A percentile compares a stretch with the other conserved stretches of the same genome.
These are phyloP conservation scores for Trichomycterus rosablanca DNA, from an alignment of 2,113 vertebrate species.

Conservation along the genomic window DNA sequence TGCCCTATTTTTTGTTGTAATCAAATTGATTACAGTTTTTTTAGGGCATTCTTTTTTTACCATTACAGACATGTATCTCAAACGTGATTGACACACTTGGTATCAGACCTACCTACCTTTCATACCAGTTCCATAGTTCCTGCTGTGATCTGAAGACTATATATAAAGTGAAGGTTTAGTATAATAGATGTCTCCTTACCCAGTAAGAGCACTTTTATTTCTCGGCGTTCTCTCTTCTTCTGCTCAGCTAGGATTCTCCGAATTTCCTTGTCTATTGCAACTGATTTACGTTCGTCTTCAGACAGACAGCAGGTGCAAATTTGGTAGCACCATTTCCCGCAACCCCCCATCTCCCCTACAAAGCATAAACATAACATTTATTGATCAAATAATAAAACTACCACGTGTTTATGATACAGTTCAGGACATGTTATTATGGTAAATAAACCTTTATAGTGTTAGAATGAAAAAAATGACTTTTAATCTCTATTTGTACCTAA, in stretches of 20 bases:
- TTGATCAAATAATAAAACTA: too few relatives aligned
- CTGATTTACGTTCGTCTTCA: slow-evolving; percentile 70
- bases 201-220: slow-evolving; percentile 82
- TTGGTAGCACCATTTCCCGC: slow-evolving; percentile 53
- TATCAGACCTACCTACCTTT: background rate
- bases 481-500: too few relatives aligned
- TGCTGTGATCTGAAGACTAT: background rate
- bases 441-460: too few relatives aligned
- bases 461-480: too few relatives aligned
- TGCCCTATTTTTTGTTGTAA: too few relatives aligned
- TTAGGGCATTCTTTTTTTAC: too few relatives aligned
- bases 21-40: too few relatives aligned
- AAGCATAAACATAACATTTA: background rate
- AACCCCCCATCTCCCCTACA: slow-evolving; percentile 57
- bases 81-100: background rate
- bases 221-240: slow-evolving; percentile 69
- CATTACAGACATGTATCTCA: background rate
- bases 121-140: background rate
- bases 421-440: too few relatives aligned
- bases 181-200: slow-evolving; percentile 62
- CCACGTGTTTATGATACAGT: too few relatives aligned
- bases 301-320: slow-evolving; percentile 72
- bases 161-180: background rate
- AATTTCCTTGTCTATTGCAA: slow-evolving; percentile 76
- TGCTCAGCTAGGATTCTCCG: slow-evolving; percentile 69